Evolutionary conservation across 2,888 invertebrate genomes (phyloP), one percentile per base, ranked within the genome.

Genomic region (Synanthedon formicaeformis): DNA sequence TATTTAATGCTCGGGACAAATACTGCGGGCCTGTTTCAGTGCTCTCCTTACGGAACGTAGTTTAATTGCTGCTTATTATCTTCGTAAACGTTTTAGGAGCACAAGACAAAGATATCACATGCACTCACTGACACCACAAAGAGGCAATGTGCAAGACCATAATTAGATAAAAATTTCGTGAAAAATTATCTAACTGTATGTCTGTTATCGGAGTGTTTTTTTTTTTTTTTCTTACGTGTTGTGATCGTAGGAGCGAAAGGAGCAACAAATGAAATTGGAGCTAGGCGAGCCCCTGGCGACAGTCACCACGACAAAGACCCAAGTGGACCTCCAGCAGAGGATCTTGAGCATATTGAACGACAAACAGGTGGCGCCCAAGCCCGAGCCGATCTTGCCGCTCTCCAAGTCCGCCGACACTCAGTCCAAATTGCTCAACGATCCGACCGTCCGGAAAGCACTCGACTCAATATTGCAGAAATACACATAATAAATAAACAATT

Each of bases 291-390:
- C 91, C 0, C 78, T 90, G 40, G 81, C 85, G 51, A 60, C 83
- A 1, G 75, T 84, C 0, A 71, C 84, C 4, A 71, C 75, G 27
- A 82, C 66, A 58, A 90, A 83, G 59, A 91, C 91, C 51, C 91
- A 93, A 73, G 90, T 89, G 0, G 93, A 93, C 60, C 79, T 95
- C 0, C 94, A 95, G 66, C 92, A 91, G 63, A 90, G 94, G 59
- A 95, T 95, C 61, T 81, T 95, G 60, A 94, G 90, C 72, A 94
- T 95, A 60, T 77, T 95, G 56, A 93, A 93, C 69, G 93, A 93
- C 62, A 92, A 90, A 75, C 89, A 88, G 60, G 78, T 81, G 52
- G 51, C 58, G 1, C 34, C 66, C 0, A 55, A 61, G 2, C 60
- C 65, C 2, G 58, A 58, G 45, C 68, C 68, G 0, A 51, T 66